Percentiles rank a stretch among this genome's conserved stretches.
phyloP scores from a whole-genome alignment of 2,888 invertebrate species.

The Lasioglossum malachurum region DNA sequence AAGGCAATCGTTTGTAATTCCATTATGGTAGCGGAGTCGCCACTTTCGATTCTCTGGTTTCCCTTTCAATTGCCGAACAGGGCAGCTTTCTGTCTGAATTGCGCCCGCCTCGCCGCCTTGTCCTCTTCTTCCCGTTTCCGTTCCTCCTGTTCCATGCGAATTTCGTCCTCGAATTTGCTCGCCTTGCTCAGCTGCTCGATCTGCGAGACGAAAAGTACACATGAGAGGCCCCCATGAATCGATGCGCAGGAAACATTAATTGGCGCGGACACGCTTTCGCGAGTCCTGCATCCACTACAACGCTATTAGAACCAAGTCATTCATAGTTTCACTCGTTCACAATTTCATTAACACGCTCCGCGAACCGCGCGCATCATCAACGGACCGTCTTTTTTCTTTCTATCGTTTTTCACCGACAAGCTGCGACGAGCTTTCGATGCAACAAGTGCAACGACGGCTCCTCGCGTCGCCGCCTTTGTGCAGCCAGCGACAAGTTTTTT shows the following conservation, averaged over 20 bases:
- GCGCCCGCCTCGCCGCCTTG: conserved; percentile 91
- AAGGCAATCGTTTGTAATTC: conserved; percentile 44
- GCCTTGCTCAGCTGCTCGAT: conserved; percentile 93
- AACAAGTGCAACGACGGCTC: neutral
- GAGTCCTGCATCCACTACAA: conserved; percentile 18
- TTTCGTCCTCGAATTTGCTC: conserved; percentile 97
- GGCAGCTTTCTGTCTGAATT: conserved; percentile 95
- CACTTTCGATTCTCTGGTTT: conserved; percentile 42
- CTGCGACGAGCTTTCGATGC: neutral
- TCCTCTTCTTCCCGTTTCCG: conserved; percentile 94
- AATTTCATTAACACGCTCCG: neutral
- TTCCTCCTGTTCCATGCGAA: conserved; percentile 96
- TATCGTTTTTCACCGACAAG: neutral
- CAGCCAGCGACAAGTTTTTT: neutral
- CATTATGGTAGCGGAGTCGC: conserved; percentile 16
- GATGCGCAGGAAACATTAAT: conserved; percentile 38
- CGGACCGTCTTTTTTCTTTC: neutral
- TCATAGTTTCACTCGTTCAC: conserved; percentile 8
- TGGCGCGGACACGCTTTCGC: conserved; percentile 51
- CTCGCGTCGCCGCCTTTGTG: neutral
- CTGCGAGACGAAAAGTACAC: conserved; percentile 83
- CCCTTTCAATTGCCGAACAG: conserved; percentile 88
- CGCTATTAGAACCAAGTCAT: neutral
- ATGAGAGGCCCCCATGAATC: neutral
- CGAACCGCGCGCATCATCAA: neutral